Evolutionary conservation across 1,140 invertebrate species (phyloP).

Genomic region (Wasmannia auropunctata): DNA sequence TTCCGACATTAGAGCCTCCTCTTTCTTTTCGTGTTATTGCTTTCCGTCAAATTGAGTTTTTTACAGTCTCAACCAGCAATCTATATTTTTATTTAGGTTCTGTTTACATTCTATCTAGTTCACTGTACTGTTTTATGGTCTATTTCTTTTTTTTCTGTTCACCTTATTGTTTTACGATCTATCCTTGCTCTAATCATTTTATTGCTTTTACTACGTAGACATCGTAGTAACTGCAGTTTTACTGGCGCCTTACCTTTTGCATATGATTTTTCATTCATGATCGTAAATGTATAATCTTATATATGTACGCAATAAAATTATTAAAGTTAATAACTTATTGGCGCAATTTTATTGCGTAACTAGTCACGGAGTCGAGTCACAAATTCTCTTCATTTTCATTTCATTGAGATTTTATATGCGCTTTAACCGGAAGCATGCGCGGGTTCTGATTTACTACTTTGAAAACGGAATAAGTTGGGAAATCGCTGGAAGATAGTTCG

Average conservation of each 20-base stretch:
- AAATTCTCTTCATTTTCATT: not conserved
- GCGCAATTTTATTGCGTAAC: constrained; percentile 11
- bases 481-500: constrained; percentile 3
- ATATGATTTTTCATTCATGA: not conserved
- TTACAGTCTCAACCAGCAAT: not conserved
- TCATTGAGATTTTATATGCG: not conserved
- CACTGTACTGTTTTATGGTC: not conserved
- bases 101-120: not conserved
- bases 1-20: not conserved
- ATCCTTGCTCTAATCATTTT: not conserved
- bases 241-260: not conserved
- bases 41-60: not conserved
- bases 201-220: not conserved
- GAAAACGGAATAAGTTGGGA: not conserved
- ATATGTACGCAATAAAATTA: not conserved
- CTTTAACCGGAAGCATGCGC: constrained; percentile 11
- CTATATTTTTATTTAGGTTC: not conserved
- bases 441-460: constrained; percentile 5
- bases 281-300: not conserved
- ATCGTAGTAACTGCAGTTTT: not conserved
- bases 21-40: not conserved
- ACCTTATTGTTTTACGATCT: not conserved
- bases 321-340: constrained; percentile 6
- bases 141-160: not conserved
- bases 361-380: not conserved